Percentiles rank a stretch among this genome's conserved stretches.
phyloP scores from a whole-genome alignment of 1,140 invertebrate genomes.

The Drosophila obscura region DNA sequence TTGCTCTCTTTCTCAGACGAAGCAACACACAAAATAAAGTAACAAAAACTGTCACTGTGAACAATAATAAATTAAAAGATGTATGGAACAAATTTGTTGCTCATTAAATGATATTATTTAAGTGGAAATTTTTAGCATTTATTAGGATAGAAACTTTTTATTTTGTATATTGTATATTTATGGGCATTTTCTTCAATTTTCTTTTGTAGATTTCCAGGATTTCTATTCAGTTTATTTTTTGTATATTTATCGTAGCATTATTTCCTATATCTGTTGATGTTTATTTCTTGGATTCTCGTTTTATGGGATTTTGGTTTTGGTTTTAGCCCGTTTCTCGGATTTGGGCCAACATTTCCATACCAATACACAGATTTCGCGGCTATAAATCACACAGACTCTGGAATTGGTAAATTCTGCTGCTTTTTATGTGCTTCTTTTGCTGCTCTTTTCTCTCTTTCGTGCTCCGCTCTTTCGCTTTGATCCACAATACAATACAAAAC shows the following conservation, averaged over 20 bases:
- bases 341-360: conserved; percentile 24
- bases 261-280: neutral
- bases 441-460: conserved; percentile 29
- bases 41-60: conserved; percentile 66
- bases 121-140: conserved; percentile 20
- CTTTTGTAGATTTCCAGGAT: conserved; percentile 9
- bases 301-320: neutral
- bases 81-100: conserved; percentile 30
- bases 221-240: conserved; percentile 6
- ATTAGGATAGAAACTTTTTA: conserved; percentile 8
- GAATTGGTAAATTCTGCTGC: conserved; percentile 63
- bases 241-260: conserved; percentile 6
- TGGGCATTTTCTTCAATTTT: conserved; percentile 5
- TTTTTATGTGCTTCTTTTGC: conserved; percentile 17
- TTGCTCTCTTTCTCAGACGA: conserved; percentile 26
- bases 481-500: conserved; percentile 20
- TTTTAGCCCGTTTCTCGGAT: conserved; percentile 3
- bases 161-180: conserved; percentile 1
- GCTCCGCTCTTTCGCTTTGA: conserved; percentile 43
- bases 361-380: conserved; percentile 24
- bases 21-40: conserved; percentile 25
- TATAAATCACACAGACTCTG: conserved; percentile 41
- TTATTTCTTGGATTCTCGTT: conserved; percentile 10
- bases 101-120: conserved; percentile 26
- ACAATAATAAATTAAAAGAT: conserved; percentile 65